phyloP scores from a whole-genome alignment of 1,140 invertebrate species.

The Eciton burchellii region DNA sequence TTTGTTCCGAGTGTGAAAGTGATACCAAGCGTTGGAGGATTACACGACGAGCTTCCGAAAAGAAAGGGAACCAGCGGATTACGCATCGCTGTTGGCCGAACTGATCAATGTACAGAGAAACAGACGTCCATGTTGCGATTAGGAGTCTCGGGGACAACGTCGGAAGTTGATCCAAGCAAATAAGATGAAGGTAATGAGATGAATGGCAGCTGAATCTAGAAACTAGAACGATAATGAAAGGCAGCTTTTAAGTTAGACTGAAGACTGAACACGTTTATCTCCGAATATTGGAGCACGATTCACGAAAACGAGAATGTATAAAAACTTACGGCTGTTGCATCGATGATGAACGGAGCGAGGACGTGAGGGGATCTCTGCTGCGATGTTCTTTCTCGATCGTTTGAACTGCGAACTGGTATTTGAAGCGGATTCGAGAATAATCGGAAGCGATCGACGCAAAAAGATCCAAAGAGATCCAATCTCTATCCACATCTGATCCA shows the following conservation, averaged over 20 bases:
- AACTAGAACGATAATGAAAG: conserved; percentile 1
- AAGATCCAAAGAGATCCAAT: not conserved
- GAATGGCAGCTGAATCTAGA: conserved; percentile 13
- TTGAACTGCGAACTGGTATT: not conserved
- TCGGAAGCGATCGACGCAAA: not conserved
- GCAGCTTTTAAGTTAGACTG: conserved; percentile 11
- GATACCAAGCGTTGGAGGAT: conserved; percentile 11
- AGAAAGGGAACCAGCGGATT: not conserved
- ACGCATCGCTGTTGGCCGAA: not conserved
- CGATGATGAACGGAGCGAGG: not conserved
- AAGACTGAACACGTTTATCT: conserved; percentile 9
- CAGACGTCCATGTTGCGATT: conserved; percentile 53
- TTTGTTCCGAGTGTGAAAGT: conserved; percentile 20
- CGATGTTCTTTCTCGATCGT: not conserved
- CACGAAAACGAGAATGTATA: conserved; percentile 5
- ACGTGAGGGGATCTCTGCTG: not conserved
- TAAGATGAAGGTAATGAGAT: not conserved
- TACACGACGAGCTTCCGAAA: conserved; percentile 5
- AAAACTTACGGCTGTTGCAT: not conserved
- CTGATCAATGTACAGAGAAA: conserved; percentile 20
- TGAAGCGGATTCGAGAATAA: not conserved
- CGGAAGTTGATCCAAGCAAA: conserved; percentile 1
- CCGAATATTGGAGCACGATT: not conserved
- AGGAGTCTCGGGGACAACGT: conserved; percentile 1
- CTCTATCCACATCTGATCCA: no score